Conservation (phyloP, 2,113 vertebrate genomes). For the Limanda limanda region DNA sequence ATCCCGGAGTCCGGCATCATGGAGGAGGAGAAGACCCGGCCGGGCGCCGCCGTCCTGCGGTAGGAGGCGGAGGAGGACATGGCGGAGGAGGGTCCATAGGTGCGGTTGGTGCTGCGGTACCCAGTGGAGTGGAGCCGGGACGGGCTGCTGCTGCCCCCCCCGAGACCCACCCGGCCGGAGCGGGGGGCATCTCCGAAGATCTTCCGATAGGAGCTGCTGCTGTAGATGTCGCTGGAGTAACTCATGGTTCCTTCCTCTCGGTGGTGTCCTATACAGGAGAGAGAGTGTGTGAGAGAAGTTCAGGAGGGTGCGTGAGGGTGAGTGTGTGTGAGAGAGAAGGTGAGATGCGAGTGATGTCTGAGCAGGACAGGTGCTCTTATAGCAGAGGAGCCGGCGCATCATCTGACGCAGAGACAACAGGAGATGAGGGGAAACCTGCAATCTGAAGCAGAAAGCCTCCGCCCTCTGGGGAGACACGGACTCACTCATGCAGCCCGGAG, state of each 20-base stretch:
- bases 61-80: constrained; percentile 71
- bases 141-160: constrained; percentile 75
- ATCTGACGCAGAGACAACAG: constrained; percentile 79
- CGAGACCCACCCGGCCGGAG: constrained; percentile 67
- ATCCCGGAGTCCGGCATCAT: constrained; percentile 69
- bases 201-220: constrained; percentile 84
- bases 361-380: constrained; percentile 78
- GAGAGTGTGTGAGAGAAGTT: constrained; percentile 54
- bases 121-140: constrained; percentile 73
- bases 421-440: constrained; percentile 76
- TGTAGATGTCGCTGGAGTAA: constrained; percentile 80
- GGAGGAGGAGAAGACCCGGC: constrained; percentile 75
- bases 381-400: constrained; percentile 71
- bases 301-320: constrained; percentile 61
- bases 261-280: constrained; percentile 35
- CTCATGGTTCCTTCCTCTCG: constrained; percentile 71
- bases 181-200: constrained; percentile 82
- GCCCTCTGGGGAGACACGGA: constrained; percentile 62
- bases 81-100: constrained; percentile 66
- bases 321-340: constrained; percentile 59
- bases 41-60: constrained; percentile 76
- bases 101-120: constrained; percentile 76
- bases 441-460: constrained; percentile 73
- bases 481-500: constrained; percentile 67
- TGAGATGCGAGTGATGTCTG: constrained; percentile 75